Percentiles rank a stretch among this genome's conserved stretches.
phyloP scores from a whole-genome alignment of 2,888 invertebrate genomes.

The Itoplectis maculator region DNA sequence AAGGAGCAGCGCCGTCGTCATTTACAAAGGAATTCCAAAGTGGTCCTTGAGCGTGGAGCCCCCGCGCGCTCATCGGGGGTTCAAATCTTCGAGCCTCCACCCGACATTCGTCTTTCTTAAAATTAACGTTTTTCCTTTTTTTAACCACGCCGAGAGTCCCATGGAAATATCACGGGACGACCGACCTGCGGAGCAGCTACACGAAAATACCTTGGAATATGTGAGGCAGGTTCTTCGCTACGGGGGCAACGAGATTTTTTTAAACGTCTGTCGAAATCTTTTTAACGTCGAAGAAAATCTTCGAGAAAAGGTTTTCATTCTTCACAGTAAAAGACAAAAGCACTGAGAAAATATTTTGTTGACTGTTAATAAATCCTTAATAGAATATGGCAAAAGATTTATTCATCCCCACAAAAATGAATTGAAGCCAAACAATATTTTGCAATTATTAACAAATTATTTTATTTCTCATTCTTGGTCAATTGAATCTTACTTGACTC shows the following conservation, averaged over 20 bases:
- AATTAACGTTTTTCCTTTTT: constrained; percentile 23
- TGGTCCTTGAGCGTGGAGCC: constrained; percentile 11
- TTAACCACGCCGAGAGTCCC: not conserved
- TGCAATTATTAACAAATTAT: too few relatives aligned
- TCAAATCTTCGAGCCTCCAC: constrained; percentile 49
- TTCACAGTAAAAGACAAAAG: not conserved
- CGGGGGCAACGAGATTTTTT: not conserved
- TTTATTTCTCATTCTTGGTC: too few relatives aligned
- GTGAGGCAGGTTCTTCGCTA: not conserved
- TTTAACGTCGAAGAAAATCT: not conserved
- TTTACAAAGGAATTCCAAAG: constrained; percentile 52
- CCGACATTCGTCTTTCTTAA: constrained; percentile 45
- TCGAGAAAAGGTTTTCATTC: not conserved
- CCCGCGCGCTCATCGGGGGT: constrained; percentile 35
- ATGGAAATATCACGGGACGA: not conserved
- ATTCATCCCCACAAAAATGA: too few relatives aligned
- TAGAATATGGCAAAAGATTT: too few relatives aligned
- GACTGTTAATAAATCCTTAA: too few relatives aligned
- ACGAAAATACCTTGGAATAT: constrained; percentile 12
- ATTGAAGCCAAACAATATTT: too few relatives aligned
- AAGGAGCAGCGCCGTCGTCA: constrained; percentile 4
- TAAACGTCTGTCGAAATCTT: not conserved
- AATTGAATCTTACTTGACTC: too few relatives aligned
- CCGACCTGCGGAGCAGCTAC: not conserved
- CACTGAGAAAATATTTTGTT: too few relatives aligned